Percentiles rank a stretch among this genome's conserved stretches.
Conservation (phyloP, 2,888 invertebrate species). For the Pristionchus mayeri region DNA sequence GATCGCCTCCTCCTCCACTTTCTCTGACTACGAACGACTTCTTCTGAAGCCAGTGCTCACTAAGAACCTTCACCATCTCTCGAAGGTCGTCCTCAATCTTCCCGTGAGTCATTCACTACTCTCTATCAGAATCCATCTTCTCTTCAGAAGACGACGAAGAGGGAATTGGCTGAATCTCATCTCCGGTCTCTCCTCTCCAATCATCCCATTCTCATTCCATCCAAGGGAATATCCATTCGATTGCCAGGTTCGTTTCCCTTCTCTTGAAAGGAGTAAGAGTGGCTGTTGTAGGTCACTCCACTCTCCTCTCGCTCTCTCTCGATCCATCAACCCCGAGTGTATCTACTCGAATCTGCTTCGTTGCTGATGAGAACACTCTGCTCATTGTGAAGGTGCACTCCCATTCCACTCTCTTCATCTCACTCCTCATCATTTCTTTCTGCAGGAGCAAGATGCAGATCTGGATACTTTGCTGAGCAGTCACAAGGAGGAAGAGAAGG, state of each 20-base stretch:
- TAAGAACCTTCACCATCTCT: conserved; percentile 15
- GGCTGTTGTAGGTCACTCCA: conserved; percentile 18
- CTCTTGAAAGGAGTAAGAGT: background rate
- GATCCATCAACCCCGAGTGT: background rate
- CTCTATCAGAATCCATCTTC: too few species aligned
- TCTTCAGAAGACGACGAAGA: conserved; percentile 1
- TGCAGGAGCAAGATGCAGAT: conserved; percentile 6
- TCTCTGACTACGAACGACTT: conserved; percentile 30
- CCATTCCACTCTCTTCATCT: background rate
- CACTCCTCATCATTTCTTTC: too few species aligned
- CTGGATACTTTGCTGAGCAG: background rate
- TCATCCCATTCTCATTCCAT: conserved; percentile 51
- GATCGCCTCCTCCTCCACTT: conserved; percentile 25
- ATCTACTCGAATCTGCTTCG: conserved; percentile 20
- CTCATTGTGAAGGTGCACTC: conserved; percentile 4
- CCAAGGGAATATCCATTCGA: conserved; percentile 55
- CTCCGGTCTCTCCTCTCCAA: background rate
- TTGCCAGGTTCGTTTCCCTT: conserved; percentile 22
- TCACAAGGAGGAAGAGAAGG: conserved; percentile 43
- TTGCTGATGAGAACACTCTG: conserved; percentile 30
- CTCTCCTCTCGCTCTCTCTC: conserved; percentile 1
- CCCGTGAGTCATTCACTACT: background rate
- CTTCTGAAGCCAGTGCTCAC: conserved; percentile 25
- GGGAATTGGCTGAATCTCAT: background rate
- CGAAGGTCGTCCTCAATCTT: background rate